A percentile compares a stretch with the other conserved stretches of the same genome.
These are phyloP conservation scores for Protobothrops mucrosquamatus DNA, from an alignment of 2,113 vertebrate genomes.

Conservation along the genomic window DNA sequence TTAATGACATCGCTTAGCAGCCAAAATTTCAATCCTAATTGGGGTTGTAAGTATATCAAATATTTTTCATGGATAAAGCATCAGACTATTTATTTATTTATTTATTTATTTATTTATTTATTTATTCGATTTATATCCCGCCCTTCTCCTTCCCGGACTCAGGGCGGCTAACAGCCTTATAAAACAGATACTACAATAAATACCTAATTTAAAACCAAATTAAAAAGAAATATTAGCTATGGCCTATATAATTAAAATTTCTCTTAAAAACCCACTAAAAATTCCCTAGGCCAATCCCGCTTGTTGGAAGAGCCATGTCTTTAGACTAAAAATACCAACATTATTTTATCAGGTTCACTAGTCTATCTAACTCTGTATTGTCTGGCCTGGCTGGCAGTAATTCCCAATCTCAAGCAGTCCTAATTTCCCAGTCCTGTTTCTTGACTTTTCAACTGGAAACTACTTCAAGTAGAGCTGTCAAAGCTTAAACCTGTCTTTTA, in stretches of 20 bases:
- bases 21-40: not conserved
- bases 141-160: too few relatives aligned
- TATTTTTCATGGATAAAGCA: not conserved
- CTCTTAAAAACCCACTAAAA: too few relatives aligned
- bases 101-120: too few relatives aligned
- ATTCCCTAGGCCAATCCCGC: too few relatives aligned
- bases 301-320: too few relatives aligned
- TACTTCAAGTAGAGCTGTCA: not conserved
- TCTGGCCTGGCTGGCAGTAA: not conserved
- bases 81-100: too few relatives aligned
- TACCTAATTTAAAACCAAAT: too few relatives aligned
- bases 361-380: not conserved
- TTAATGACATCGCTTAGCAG: not conserved
- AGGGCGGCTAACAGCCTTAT: too few relatives aligned
- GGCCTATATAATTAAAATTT: too few relatives aligned
- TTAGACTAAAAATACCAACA: not conserved
- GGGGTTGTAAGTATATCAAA: not conserved
- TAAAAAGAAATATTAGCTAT: too few relatives aligned
- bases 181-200: too few relatives aligned
- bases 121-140: too few relatives aligned
- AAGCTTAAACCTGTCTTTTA: not conserved
- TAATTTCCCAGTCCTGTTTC: not conserved
- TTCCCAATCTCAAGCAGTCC: not conserved
- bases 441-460: not conserved
- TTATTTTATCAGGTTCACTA: not conserved